Conservation (phyloP, 1,140 invertebrate genomes). For the Pseudobourletiella spinata region DNA sequence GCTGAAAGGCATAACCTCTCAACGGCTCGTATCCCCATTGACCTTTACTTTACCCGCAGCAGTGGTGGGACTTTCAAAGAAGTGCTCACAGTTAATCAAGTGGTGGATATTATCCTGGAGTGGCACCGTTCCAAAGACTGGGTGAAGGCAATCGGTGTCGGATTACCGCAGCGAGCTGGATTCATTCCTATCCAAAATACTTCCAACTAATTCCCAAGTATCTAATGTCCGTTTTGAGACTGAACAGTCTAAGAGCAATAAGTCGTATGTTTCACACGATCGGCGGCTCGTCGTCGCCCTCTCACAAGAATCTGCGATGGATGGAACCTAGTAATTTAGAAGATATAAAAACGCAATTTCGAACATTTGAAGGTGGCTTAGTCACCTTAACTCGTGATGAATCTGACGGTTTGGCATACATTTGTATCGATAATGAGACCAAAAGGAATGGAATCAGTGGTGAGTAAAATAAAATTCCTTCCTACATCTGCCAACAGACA, state of each 20-base stretch:
- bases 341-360: conserved; percentile 7
- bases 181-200: conserved; percentile 14
- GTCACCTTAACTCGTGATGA: conserved; percentile 44
- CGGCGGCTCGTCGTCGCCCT: too few relatives aligned
- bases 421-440: conserved; percentile 43
- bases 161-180: conserved; percentile 22
- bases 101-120: conserved; percentile 27
- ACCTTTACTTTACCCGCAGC: conserved; percentile 16
- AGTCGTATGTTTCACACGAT: too few relatives aligned
- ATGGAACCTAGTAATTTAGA: background rate
- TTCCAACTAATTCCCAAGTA: background rate
- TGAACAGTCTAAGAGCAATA: background rate
- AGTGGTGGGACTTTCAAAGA: conserved; percentile 23
- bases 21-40: conserved; percentile 19
- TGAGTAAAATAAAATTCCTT: too few relatives aligned
- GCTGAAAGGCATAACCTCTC: conserved; percentile 2
- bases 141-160: conserved; percentile 18
- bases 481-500: too few relatives aligned
- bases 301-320: background rate
- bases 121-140: conserved; percentile 17
- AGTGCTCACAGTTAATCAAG: conserved; percentile 25
- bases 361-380: conserved; percentile 38
- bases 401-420: conserved; percentile 43
- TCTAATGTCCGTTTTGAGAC: background rate
- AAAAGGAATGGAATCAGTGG: conserved; percentile 47